Conservation (phyloP, 2,888 invertebrate species). For the Clitarchus hookeri region DNA sequence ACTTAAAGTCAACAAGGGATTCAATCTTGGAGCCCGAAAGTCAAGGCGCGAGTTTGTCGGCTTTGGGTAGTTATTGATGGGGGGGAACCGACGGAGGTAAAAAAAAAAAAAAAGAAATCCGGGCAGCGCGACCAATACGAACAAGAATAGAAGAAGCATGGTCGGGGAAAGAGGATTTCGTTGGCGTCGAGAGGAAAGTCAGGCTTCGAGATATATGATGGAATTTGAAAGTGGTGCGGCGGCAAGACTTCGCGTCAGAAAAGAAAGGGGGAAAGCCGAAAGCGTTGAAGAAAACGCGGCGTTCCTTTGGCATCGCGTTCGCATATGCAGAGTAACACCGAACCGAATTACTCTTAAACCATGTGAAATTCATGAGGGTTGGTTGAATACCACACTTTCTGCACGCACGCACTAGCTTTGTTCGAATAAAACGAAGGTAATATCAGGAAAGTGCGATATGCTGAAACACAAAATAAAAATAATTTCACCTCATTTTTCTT, state of each 20-base stretch:
- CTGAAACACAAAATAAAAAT: no score
- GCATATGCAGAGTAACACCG: background rate
- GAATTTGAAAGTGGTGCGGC: background rate
- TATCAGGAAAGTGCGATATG: no score
- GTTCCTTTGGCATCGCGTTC: background rate
- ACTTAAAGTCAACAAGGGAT: constrained; percentile 14
- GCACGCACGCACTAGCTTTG: no score
- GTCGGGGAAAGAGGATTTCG: constrained; percentile 2
- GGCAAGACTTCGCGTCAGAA: background rate
- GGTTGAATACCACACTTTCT: background rate
- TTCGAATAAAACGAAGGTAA: no score
- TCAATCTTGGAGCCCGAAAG: constrained; percentile 1
- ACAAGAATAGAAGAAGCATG: background rate
- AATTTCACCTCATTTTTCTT: no score
- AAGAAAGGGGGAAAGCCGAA: background rate
- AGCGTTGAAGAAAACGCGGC: background rate
- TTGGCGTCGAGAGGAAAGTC: background rate
- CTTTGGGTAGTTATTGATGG: background rate
- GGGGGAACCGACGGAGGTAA: background rate
- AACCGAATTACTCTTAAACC: background rate
- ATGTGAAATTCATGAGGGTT: background rate
- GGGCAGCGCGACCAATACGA: background rate
- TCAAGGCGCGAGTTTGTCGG: background rate
- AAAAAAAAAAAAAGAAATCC: background rate
- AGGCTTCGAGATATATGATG: background rate